Evolutionary conservation across 2,888 invertebrate genomes (phyloP).

Genomic region (Hirtodrosophila cameraria): DNA sequence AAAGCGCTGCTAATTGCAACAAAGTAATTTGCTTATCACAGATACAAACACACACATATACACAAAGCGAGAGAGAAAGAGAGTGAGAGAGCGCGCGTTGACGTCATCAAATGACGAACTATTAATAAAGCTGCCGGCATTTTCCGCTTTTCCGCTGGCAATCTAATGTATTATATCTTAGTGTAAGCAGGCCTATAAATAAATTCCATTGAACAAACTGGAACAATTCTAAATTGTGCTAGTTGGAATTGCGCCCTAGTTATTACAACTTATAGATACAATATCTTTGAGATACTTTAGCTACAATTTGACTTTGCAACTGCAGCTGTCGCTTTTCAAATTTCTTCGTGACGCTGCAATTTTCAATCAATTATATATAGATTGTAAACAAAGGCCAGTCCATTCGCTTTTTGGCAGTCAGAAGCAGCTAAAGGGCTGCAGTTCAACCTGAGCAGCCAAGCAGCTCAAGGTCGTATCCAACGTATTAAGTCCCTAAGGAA

Average conservation of each 20-base stretch:
- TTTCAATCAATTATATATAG: slow-evolving; percentile 11
- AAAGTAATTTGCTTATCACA: slow-evolving; percentile 37
- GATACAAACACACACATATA: slow-evolving; percentile 9
- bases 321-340: slow-evolving; percentile 9
- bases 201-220: slow-evolving; percentile 78
- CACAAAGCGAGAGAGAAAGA: slow-evolving; percentile 3
- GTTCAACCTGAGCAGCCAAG: slow-evolving; percentile 5
- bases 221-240: slow-evolving; percentile 53
- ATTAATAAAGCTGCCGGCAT: slow-evolving; percentile 74
- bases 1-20: slow-evolving; percentile 45
- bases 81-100: slow-evolving; percentile 38
- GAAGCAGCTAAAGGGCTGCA: slow-evolving; percentile 19
- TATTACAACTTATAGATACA: slow-evolving; percentile 21
- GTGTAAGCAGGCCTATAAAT: slow-evolving; percentile 65
- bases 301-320: slow-evolving; percentile 18
- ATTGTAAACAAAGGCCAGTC: slow-evolving; percentile 33
- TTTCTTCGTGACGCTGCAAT: slow-evolving; percentile 13
- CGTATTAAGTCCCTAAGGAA: slow-evolving; percentile 42
- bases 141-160: slow-evolving; percentile 43
- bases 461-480: slow-evolving; percentile 65
- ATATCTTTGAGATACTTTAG: slow-evolving; percentile 1
- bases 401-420: slow-evolving; percentile 31
- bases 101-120: slow-evolving; percentile 68
- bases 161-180: slow-evolving; percentile 40
- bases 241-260: slow-evolving; percentile 49